A percentile compares a stretch with the other conserved stretches of the same genome.
Conservation (phyloP, 2,113 vertebrate genomes). For the Nycticorax nycticorax region DNA sequence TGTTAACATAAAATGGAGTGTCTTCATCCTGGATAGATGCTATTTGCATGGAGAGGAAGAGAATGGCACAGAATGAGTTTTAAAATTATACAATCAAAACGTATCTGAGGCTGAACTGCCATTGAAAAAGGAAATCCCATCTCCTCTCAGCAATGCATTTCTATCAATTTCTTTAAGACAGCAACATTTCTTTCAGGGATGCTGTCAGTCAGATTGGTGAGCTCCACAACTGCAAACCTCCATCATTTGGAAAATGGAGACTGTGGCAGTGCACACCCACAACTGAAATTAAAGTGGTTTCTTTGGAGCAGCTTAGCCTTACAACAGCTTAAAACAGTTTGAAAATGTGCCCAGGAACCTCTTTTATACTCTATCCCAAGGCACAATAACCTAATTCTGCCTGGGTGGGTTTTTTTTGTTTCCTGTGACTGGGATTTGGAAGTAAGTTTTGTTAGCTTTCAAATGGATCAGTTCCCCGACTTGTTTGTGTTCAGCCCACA, state of each 20-base stretch:
- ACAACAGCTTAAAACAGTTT: background rate
- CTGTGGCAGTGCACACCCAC: background rate
- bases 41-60: background rate
- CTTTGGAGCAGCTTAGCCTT: background rate
- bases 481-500: background rate
- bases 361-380: background rate
- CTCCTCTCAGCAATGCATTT: background rate
- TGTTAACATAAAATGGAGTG: background rate
- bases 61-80: background rate
- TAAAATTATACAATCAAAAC: background rate
- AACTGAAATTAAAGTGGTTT: background rate
- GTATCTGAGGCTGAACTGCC: background rate
- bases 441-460: background rate
- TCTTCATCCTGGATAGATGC: background rate
- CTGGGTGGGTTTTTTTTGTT: background rate
- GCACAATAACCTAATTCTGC: background rate
- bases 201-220: background rate
- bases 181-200: background rate
- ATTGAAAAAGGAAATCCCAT: background rate
- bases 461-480: background rate
- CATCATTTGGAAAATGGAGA: rapidly evolving
- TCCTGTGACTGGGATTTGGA: background rate
- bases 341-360: background rate
- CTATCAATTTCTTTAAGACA: background rate
- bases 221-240: background rate